A percentile compares a stretch with the other conserved stretches of the same genome.
phyloP scores from a whole-genome alignment of 2,797 vertebrate genomes.

The Gallinago solitaria region DNA sequence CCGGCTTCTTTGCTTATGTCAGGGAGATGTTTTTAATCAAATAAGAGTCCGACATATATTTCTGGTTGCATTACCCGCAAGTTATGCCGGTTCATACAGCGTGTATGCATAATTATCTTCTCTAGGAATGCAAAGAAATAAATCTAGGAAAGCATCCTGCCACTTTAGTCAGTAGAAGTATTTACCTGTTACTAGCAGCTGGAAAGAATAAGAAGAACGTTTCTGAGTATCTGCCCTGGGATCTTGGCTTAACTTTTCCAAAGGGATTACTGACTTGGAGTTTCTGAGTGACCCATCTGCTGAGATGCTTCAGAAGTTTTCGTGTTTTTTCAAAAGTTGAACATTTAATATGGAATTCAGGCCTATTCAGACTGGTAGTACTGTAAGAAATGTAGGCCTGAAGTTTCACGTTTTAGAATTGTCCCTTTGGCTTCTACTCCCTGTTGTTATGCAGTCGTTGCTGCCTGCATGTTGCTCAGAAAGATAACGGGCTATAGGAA shows the following conservation, averaged over 20 bases:
- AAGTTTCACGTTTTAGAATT: accelerated
- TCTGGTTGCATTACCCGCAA: background rate
- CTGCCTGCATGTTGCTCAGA: background rate
- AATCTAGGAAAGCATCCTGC: background rate
- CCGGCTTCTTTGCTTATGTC: background rate
- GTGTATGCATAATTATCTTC: background rate
- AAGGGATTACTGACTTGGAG: background rate
- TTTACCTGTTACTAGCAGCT: background rate
- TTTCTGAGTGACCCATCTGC: background rate
- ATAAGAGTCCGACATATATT: background rate
- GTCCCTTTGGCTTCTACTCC: background rate
- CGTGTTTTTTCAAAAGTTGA: background rate
- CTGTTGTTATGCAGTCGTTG: background rate
- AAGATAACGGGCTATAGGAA: background rate
- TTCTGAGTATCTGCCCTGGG: background rate
- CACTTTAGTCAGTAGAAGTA: background rate
- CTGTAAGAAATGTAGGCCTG: background rate
- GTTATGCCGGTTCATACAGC: background rate
- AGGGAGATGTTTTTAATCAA: background rate
- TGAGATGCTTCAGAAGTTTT: background rate
- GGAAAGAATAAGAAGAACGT: background rate
- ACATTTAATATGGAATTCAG: background rate
- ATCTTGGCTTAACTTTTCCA: background rate
- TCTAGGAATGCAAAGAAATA: background rate
- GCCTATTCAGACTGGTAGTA: background rate